Evolutionary conservation across 2,113 vertebrate species (phyloP), one percentile per base, ranked within the genome.

Genomic region (Galbula dea): DNA sequence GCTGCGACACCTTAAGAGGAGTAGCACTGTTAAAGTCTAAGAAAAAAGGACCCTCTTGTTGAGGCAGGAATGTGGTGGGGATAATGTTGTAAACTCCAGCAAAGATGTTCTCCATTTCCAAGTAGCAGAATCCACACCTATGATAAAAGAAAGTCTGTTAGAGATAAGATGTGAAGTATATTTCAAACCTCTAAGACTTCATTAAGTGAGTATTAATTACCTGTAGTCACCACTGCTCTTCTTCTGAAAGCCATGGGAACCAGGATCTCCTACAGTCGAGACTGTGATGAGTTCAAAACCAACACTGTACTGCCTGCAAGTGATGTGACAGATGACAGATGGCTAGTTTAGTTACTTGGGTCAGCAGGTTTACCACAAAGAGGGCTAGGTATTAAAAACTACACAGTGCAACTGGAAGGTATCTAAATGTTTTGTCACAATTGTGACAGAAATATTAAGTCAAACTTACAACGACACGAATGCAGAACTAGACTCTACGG

Each of bases 41-140:
- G 97, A 99, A 99, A 96, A 99, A 99, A 30, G 99, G 99, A 45
- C 99, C 99, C 94, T 99, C 99, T 96, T 99, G 99, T 94, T 99
- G 99, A 93, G 99, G 98, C 84, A 99, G 97, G 96, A 99, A 99
- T 69, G 99, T 99, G 96, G 98, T 99, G 75, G 99, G 99, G 87
- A 98, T 98, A 92, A 99, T 97, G 89, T 99, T 99, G 95, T 99
- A 99, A 96, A 99, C 96, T 32, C 99, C 99, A 58, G 98, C 98
- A 29, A 98, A 97, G 73, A 98, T 59, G 39, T 97, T 97, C 34
- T 99, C 99, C 67, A 97, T 67, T 96, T 99, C 99, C 98, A 99
- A 97, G 96, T 99, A 99, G 97, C 99, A 99, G 97, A 99, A 99
- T 52, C 99, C 99, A 96, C 99, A 99, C 96, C 99, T 99, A 39